Evolutionary conservation across 2,888 invertebrate species (phyloP).

Genomic region (Rotaria socialis): DNA sequence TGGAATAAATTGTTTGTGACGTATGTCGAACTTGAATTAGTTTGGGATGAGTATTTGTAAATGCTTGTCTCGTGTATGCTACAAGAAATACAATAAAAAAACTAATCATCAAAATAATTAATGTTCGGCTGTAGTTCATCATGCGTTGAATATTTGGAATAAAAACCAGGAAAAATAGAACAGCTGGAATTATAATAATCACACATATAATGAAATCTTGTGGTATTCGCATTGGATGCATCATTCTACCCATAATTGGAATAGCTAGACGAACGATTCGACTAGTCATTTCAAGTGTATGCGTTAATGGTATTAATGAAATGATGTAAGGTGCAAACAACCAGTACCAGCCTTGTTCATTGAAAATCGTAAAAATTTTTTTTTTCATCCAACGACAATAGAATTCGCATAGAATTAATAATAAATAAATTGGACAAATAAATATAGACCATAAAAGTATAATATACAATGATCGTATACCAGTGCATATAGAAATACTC

Average conservation of each 20-base stretch:
- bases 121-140: background rate
- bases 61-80: background rate
- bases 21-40: background rate
- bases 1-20: background rate
- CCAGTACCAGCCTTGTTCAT: constrained; percentile 17
- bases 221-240: background rate
- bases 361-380: background rate
- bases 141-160: background rate
- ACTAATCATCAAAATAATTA: background rate
- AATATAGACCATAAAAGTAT: constrained; percentile 20
- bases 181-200: background rate
- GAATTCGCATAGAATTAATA: background rate
- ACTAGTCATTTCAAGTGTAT: constrained; percentile 13
- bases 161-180: background rate
- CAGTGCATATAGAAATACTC: background rate
- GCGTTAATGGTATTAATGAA: background rate
- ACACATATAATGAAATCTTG: background rate
- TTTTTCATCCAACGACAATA: background rate
- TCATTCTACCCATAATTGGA: background rate
- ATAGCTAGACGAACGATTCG: background rate
- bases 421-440: constrained; percentile 7
- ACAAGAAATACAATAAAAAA: background rate
- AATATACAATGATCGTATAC: background rate
- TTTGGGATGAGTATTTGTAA: constrained; percentile 13
- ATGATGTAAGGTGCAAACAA: constrained; percentile 9